These are phyloP conservation scores for Dyspetes luteomarginatus DNA, from an alignment of 2,888 invertebrate genomes.

Conservation along the genomic window DNA sequence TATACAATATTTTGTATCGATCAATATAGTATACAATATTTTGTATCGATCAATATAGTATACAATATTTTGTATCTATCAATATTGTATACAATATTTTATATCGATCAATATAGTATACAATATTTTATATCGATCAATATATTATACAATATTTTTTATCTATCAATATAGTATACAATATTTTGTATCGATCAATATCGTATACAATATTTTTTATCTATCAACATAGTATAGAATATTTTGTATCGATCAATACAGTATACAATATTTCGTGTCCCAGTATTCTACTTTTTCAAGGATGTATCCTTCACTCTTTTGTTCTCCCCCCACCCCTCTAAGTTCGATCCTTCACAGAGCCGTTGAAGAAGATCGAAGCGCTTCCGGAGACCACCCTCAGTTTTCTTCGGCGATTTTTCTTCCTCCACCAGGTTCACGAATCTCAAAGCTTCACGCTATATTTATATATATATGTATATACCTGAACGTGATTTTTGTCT, in stretches of 20 bases:
- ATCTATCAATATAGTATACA: not conserved
- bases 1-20: conserved; percentile 34
- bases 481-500: not conserved
- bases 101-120: not conserved
- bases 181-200: conserved; percentile 41
- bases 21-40: conserved; percentile 21
- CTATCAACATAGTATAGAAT: not conserved
- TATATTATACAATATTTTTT: too few species aligned
- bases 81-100: conserved; percentile 17
- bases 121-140: conserved; percentile 38
- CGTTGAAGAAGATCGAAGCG: conserved; percentile 29
- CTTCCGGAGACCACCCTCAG: conserved; percentile 63
- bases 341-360: conserved; percentile 32
- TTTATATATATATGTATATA: not conserved
- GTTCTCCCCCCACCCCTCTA: not conserved
- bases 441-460: conserved; percentile 1
- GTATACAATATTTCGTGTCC: conserved; percentile 33
- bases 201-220: not conserved
- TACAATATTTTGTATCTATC: conserved; percentile 37
- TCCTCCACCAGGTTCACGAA: not conserved
- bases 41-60: not conserved
- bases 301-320: conserved; percentile 34
- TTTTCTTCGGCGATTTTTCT: conserved; percentile 33
- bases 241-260: conserved; percentile 23
- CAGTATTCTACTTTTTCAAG: conserved; percentile 33